Evolutionary conservation across 2,113 vertebrate genomes (phyloP).

Genomic region (Notarius lentiginosus): DNA sequence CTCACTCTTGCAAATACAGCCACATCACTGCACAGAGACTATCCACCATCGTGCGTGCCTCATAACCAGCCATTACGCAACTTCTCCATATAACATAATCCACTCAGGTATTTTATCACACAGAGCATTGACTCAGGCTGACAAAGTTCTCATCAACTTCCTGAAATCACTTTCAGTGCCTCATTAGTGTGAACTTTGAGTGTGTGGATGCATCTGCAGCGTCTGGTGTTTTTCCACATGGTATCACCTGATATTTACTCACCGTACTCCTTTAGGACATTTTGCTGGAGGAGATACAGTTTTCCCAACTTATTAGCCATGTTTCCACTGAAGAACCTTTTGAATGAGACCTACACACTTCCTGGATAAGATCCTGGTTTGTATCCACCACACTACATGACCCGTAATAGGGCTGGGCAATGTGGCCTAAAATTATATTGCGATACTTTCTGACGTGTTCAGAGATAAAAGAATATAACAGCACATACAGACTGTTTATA

Average conservation of each 20-base stretch:
- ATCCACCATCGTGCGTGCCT: not conserved
- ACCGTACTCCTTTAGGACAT: not conserved
- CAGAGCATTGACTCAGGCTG: not conserved
- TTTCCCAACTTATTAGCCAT: not conserved
- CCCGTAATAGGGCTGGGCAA: too few relatives aligned
- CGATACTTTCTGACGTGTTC: too few relatives aligned
- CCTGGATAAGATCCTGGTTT: not conserved
- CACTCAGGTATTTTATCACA: not conserved
- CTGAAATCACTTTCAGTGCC: not conserved
- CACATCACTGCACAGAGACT: slow-evolving; percentile 6
- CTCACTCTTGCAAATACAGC: not conserved
- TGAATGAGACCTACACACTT: not conserved
- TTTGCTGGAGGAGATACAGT: not conserved
- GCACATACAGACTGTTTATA: too few relatives aligned
- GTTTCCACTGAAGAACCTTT: not conserved
- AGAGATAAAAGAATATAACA: too few relatives aligned
- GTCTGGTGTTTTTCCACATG: not conserved
- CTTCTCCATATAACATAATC: not conserved
- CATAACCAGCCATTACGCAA: slow-evolving; percentile 9
- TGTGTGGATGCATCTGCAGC: not conserved
- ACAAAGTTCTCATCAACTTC: not conserved
- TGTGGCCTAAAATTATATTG: too few relatives aligned
- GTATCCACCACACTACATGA: not conserved
- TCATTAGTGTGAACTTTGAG: too few relatives aligned
- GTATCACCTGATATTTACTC: not conserved